Percentiles rank a stretch among this genome's conserved stretches.
Evolutionary conservation across 1,140 invertebrate genomes (phyloP).

Genomic region (Bombus turneri): DNA sequence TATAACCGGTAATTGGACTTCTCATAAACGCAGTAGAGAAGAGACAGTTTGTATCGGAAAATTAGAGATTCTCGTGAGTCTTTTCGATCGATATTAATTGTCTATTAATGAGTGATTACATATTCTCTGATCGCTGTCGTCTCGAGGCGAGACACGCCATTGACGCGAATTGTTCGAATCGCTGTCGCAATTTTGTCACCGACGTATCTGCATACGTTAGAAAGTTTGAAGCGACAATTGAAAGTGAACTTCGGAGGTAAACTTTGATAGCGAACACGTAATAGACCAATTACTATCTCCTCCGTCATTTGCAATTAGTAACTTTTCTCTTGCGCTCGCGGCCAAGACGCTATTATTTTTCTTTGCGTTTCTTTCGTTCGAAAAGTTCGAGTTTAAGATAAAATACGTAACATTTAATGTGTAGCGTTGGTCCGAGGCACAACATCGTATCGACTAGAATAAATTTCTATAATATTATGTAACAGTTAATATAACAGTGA

Average conservation of each 20-base stretch:
- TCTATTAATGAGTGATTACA: slow-evolving; percentile 47
- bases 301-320: neutral
- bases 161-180: slow-evolving; percentile 13
- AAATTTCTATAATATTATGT: neutral
- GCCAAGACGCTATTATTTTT: neutral
- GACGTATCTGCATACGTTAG: slow-evolving; percentile 25
- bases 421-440: neutral
- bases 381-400: neutral
- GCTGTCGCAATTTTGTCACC: neutral
- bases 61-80: neutral
- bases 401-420: neutral
- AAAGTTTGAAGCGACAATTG: slow-evolving; percentile 1
- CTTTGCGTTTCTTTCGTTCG: neutral
- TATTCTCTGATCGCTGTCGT: slow-evolving; percentile 19
- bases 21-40: neutral
- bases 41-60: neutral
- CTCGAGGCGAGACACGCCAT: slow-evolving; percentile 7
- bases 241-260: neutral
- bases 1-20: neutral
- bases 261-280: neutral
- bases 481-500: neutral
- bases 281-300: slow-evolving; percentile 17
- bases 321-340: neutral
- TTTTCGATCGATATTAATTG: slow-evolving; percentile 32
- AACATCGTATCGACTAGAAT: neutral